Base-by-base conservation (phyloP, 2,888 invertebrate genomes). In the Monochamus alternatus region DNA sequence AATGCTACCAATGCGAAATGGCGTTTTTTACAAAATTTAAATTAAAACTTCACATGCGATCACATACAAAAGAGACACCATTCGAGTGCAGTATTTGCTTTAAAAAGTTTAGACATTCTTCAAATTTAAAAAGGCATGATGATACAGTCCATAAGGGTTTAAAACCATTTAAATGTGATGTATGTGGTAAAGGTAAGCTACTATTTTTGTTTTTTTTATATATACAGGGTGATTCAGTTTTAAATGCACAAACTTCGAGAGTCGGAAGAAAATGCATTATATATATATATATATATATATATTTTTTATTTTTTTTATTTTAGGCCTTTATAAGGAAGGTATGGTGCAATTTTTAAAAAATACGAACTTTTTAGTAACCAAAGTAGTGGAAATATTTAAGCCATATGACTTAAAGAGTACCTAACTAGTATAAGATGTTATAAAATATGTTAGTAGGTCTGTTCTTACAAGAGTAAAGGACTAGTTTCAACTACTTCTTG, bases 131-230 rank as follows among this genome's bases (percentile, higher is more conserved):
- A 70, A 75, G 81, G 62, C 81, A 81, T 66, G 77, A 73, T 22
- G 76, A 77, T 62, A 76, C 78, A 60, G 75, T 80, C 30, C 83
- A 84, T 70, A 78, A 80, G 63, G 81, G 82, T n/a, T 44, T 82
- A 7, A 84, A 84, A 73, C 81, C 83, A 47, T 84, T 81, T 65
- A 81, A 79, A 74, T 84, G 83, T 77, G 83, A 84, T 44, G 68
- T 80, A 58, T 84, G 83, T 80, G 80, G 79, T 30, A 84, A 84
- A 80, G 79, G 83, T 84, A 76, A 69, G 77, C 5, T 38, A 51
- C 14, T 9, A 47, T 73, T n/a, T 38, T 52, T 14, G 52, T 69
- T 60, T 10, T 72, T 71, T 32, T 14, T 76, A 58, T 31, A 47
- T 55, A 52, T 65, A 59, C 47, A 51, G 22, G 22, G 22, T 22